Evolutionary conservation across 2,113 vertebrate species (phyloP).

Genomic region (Rhinopithecus roxellana): DNA sequence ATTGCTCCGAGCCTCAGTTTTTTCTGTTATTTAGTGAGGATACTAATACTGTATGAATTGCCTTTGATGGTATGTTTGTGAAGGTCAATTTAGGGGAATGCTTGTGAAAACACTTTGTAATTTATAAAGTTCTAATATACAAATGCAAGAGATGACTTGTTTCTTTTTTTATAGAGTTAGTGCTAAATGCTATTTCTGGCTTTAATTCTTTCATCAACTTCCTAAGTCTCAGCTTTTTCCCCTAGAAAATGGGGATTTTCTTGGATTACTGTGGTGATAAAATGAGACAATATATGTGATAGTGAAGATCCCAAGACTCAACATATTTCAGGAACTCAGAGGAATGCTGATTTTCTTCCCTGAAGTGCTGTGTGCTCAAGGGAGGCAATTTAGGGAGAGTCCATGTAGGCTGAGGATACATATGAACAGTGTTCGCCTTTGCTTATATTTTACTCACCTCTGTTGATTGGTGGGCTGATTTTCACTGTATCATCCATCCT

Average conservation of each 20-base stretch:
- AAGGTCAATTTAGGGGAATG: neutral
- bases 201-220: neutral
- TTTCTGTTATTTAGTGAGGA: neutral
- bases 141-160: neutral
- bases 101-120: neutral
- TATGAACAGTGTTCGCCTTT: neutral
- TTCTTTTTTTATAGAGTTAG: neutral
- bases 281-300: neutral
- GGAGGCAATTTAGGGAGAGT: neutral
- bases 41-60: neutral
- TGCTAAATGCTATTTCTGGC: neutral
- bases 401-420: neutral
- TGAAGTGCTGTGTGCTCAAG: accelerated
- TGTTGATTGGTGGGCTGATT: neutral
- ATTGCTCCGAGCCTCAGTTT: neutral
- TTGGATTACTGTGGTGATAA: neutral
- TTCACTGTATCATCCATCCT: neutral
- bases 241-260: neutral
- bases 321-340: neutral
- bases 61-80: neutral
- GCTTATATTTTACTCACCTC: neutral
- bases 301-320: neutral
- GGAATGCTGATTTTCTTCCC: neutral
- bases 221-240: neutral
- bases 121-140: neutral